These are phyloP conservation scores for Neosilurus mollespiculum DNA, from an alignment of 2,797 vertebrate species.

Conservation along the genomic window DNA sequence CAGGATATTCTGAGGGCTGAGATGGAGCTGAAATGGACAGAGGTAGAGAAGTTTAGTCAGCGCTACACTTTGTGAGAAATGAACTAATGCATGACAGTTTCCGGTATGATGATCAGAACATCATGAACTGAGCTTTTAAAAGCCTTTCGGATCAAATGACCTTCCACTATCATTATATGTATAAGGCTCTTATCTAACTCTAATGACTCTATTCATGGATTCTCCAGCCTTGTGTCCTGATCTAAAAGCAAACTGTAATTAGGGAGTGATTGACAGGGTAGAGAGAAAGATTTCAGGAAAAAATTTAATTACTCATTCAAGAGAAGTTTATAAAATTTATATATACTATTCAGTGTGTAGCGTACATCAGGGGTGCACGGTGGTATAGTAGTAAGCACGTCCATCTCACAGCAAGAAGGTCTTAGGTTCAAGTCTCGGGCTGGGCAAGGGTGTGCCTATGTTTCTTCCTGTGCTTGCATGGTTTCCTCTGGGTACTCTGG, in stretches of 20 bases:
- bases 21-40: background rate
- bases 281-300: background rate
- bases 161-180: background rate
- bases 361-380: too few relatives aligned
- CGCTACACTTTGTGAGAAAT: background rate
- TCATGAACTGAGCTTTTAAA: background rate
- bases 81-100: background rate
- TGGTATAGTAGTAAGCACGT: too few relatives aligned
- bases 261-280: background rate
- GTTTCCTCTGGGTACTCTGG: too few relatives aligned
- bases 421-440: too few relatives aligned
- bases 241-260: background rate
- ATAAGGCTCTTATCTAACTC: background rate
- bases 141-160: background rate
- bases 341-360: too few relatives aligned
- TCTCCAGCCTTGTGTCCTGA: background rate
- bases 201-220: background rate
- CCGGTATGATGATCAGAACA: background rate
- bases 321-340: background rate
- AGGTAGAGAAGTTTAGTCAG: background rate
- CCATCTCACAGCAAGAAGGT: too few relatives aligned
- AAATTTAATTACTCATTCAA: background rate
- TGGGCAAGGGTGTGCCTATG: too few relatives aligned
- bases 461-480: too few relatives aligned
- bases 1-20: background rate